phyloP scores from a whole-genome alignment of 2,113 vertebrate species.

The Microtus oregoni region DNA sequence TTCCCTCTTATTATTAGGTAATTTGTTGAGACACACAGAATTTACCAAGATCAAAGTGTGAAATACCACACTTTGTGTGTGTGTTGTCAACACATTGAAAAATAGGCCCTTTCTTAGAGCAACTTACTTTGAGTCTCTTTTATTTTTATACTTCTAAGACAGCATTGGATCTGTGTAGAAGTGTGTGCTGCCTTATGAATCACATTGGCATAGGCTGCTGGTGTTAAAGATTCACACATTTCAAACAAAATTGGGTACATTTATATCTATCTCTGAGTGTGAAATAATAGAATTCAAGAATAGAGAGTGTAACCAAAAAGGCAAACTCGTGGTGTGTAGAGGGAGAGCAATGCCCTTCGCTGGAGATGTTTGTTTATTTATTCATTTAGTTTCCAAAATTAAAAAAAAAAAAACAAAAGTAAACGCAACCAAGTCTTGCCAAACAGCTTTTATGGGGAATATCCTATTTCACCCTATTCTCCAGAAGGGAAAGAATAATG shows the following conservation, averaged over 20 bases:
- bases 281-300: slow-evolving; percentile 63
- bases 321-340: slow-evolving; percentile 66
- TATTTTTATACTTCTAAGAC: slow-evolving; percentile 40
- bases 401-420: background rate
- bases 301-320: slow-evolving; percentile 75
- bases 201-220: slow-evolving; percentile 67
- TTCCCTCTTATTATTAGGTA: slow-evolving; percentile 45
- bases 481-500: slow-evolving; percentile 69
- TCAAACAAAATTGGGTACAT: slow-evolving; percentile 73
- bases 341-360: slow-evolving; percentile 66
- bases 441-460: slow-evolving; percentile 72
- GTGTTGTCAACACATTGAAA: slow-evolving; percentile 59
- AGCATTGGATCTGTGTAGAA: background rate
- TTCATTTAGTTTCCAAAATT: slow-evolving; percentile 44
- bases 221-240: slow-evolving; percentile 75
- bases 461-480: slow-evolving; percentile 65
- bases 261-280: slow-evolving; percentile 69
- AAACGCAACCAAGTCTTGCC: slow-evolving; percentile 75
- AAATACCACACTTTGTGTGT: slow-evolving; percentile 44
- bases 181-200: slow-evolving; percentile 56
- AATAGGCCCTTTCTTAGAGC: slow-evolving; percentile 10
- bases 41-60: slow-evolving; percentile 31
- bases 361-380: background rate
- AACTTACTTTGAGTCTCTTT: slow-evolving; percentile 42
- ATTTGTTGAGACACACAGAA: slow-evolving; percentile 11